A percentile compares a stretch with the other conserved stretches of the same genome.
These are phyloP conservation scores for Portunus trituberculatus DNA, from an alignment of 1,140 invertebrate species.

Conservation along the genomic window DNA sequence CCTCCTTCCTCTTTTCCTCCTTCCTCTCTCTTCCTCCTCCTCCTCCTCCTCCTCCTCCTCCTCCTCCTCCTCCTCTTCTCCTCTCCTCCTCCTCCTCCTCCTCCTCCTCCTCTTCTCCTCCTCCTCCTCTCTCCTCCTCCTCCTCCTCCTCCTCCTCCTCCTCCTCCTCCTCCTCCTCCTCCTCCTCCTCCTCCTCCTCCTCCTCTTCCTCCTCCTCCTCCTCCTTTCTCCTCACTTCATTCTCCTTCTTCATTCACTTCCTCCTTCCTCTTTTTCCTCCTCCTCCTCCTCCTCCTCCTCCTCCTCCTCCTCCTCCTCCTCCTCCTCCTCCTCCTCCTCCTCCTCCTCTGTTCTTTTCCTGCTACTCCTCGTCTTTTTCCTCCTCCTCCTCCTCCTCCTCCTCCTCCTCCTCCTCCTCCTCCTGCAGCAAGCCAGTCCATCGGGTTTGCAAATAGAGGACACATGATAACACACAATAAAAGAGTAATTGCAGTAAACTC, in stretches of 20 bases:
- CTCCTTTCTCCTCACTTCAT: background rate
- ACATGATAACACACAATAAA: no score
- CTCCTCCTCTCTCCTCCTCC: background rate
- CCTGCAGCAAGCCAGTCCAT: background rate
- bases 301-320: no score
- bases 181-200: background rate
- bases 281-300: background rate
- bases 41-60: background rate
- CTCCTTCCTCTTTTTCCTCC: background rate
- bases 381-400: conserved; percentile 8
- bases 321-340: no score
- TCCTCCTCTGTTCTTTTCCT: no score
- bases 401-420: conserved; percentile 29
- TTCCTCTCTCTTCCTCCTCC: background rate
- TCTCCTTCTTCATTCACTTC: background rate
- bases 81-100: background rate
- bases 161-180: background rate
- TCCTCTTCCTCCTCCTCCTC: background rate
- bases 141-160: background rate
- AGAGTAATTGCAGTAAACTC: no score
- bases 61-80: background rate
- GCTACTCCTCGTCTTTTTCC: background rate
- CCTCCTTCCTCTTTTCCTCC: background rate
- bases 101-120: background rate
- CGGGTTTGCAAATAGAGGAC: no score